phyloP scores from a whole-genome alignment of 2,797 vertebrate genomes.

The Coendou prehensilis region DNA sequence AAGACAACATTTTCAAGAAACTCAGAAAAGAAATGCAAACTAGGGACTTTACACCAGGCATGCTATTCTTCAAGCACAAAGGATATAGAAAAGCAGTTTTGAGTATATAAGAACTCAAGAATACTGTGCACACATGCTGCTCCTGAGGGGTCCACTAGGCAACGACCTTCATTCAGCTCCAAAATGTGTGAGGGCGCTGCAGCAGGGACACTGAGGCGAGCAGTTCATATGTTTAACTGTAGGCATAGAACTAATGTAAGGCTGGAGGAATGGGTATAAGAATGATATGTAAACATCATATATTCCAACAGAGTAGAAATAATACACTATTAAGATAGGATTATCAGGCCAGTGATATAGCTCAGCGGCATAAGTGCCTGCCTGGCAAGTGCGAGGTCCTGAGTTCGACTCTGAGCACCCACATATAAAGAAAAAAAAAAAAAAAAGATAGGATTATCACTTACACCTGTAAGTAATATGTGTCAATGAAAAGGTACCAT shows the following conservation, averaged over 20 bases:
- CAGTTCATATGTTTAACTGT: neutral
- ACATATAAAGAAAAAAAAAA: too few relatives aligned
- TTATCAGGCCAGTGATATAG: too few relatives aligned
- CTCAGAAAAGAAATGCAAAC: neutral
- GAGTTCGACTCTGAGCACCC: too few relatives aligned
- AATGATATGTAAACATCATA: too few relatives aligned
- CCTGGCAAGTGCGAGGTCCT: too few relatives aligned
- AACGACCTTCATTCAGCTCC: neutral
- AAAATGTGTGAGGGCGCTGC: neutral
- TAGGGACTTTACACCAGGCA: neutral
- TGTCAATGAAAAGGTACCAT: neutral
- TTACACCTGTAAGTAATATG: neutral
- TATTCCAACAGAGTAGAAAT: neutral
- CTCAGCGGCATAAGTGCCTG: too few relatives aligned
- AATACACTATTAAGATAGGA: neutral
- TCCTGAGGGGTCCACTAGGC: neutral
- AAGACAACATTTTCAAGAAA: neutral
- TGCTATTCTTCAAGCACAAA: neutral
- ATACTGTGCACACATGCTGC: too few relatives aligned
- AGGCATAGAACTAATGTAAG: neutral
- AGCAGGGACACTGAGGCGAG: neutral
- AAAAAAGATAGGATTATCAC: neutral
- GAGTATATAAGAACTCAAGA: neutral
- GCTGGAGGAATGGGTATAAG: neutral
- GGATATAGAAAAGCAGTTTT: neutral